A percentile compares a stretch with the other conserved stretches of the same genome.
These are phyloP conservation scores for Hepsetus odoe DNA, from an alignment of 2,113 vertebrate species.

Conservation along the genomic window DNA sequence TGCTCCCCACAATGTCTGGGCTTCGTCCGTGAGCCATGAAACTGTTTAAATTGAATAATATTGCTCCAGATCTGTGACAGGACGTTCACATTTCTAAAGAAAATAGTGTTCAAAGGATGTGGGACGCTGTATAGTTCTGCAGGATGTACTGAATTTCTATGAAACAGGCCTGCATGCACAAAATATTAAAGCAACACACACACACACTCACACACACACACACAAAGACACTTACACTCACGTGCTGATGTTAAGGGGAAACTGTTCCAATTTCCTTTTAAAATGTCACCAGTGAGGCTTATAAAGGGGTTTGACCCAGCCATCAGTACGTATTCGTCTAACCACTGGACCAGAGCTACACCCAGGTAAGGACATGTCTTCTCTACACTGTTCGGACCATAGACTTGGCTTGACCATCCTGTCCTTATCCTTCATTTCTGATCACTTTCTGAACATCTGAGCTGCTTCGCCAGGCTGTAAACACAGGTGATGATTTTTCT, in stretches of 20 bases:
- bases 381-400: not conserved
- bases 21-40: not conserved
- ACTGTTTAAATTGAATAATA: not conserved
- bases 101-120: not conserved
- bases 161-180: not conserved
- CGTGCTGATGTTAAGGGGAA: not conserved
- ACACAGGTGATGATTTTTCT: too few relatives aligned
- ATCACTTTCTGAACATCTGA: too few relatives aligned
- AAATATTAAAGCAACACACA: constrained; percentile 27
- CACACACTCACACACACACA: constrained; percentile 20
- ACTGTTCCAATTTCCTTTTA: constrained; percentile 37
- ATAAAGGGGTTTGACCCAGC: constrained; percentile 52
- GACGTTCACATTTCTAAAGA: not conserved
- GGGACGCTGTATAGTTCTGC: constrained; percentile 13
- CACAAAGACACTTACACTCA: constrained; percentile 25
- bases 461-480: too few relatives aligned
- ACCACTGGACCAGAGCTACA: constrained; percentile 28
- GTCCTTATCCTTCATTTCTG: not conserved
- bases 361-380: constrained; percentile 41
- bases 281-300: constrained; percentile 37
- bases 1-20: not conserved
- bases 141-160: not conserved
- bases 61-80: not conserved
- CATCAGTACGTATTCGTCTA: constrained; percentile 2
- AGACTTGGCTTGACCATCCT: not conserved